A percentile compares a stretch with the other conserved stretches of the same genome.
Conservation (phyloP, 2,888 invertebrate genomes). For the Alloplasta piceator region DNA sequence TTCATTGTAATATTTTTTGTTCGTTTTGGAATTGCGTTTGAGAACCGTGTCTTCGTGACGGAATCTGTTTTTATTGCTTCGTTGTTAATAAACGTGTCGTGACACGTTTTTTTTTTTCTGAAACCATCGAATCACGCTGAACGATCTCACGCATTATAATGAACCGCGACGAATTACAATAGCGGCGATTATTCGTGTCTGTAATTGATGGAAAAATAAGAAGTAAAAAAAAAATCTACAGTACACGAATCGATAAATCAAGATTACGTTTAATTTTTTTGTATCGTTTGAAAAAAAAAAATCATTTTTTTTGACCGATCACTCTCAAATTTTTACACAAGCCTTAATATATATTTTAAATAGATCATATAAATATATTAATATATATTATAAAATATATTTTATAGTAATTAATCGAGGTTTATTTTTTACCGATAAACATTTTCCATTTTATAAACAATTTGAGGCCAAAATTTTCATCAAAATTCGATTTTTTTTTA, state of each 20-base stretch:
- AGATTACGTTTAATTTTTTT: background rate
- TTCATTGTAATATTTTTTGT: slow-evolving; percentile 5
- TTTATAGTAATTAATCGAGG: no score
- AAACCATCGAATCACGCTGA: slow-evolving; percentile 1
- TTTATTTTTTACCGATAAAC: no score
- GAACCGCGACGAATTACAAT: slow-evolving; percentile 21
- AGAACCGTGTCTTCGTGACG: background rate
- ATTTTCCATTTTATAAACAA: no score
- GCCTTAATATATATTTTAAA: no score
- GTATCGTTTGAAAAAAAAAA: background rate
- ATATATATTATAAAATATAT: no score
- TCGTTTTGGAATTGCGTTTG: background rate
- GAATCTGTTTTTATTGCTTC: background rate
- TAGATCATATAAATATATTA: no score
- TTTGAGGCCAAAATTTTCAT: no score
- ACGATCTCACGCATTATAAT: slow-evolving; percentile 16
- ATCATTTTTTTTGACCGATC: no score
- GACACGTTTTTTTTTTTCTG: slow-evolving; percentile 19
- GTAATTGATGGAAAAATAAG: background rate
- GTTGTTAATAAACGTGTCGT: slow-evolving; percentile 48
- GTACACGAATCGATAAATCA: background rate
- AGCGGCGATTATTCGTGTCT: background rate
- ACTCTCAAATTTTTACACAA: no score
- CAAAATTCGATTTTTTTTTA: no score
- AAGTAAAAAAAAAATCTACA: background rate